Base-by-base conservation (phyloP, 2,113 vertebrate genomes). In the Dromiciops gliroides region DNA sequence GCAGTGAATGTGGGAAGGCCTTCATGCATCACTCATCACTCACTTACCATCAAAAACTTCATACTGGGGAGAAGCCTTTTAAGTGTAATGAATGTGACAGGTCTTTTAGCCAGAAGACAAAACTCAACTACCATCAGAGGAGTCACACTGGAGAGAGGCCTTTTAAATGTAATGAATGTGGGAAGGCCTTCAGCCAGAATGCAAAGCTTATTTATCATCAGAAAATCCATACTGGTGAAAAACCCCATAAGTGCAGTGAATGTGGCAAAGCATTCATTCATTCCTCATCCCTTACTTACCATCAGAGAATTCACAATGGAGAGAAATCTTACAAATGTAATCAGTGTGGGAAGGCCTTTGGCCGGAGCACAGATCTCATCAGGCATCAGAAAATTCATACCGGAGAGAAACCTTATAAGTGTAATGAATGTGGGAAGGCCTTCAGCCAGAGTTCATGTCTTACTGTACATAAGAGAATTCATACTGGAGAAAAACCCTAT, bases 311-410 rank as follows among this genome's bases (percentile, higher is more conserved):
- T 95, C 97, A 98, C 92, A 98, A 96, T 0, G 97, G 97, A 16
- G 97, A 98, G 92, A 96, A 97, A 25, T 97, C 97, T 28, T 98
- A 97, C 92, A 96, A 98, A 51, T 97, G 97, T 96, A 98, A 97
- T 91, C 97, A 96, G 88, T 97, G 97, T 95, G 97, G 97, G 83
- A 98, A 98, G 97, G 97, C 97, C 26, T 97, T 98, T 93, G 97
- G 97, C 95, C 96, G 97, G 52, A 98, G 96, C n/a, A 97, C 97
- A 93, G 97, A 97, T 19, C 97, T 98, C 93, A 97, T 97, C 94
- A 98, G 97, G 90, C 97, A 97, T 95, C 97, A 97, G 67, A 97
- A 97, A 95, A 98, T 98, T 94, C 97, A 97, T n/a, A 98, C 97
- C 91, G 97, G 97, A 96, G 97, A 98, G 92, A 98, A 96, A 89